Base-by-base conservation (phyloP, 2,797 vertebrate species). In the Poeciliopsis presidionis region DNA sequence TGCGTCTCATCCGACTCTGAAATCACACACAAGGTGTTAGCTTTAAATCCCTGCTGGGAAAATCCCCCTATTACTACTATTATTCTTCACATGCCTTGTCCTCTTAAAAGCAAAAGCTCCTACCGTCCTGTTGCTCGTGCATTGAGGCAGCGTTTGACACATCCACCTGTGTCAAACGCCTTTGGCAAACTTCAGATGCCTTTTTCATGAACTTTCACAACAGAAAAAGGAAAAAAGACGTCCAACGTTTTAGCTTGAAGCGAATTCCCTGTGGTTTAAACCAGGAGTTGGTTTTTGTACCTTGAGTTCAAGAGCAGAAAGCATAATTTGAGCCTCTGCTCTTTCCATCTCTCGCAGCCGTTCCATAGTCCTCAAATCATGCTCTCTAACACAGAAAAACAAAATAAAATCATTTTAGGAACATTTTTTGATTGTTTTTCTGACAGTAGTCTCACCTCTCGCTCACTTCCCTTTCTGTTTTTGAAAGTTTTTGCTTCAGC, bases 391-490 rank as follows among this genome's bases (percentile, higher is more conserved):
- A 85, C 51, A 72, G 7, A 22, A 63, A 14, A 41, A 41, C 7
- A 41, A 41, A 41, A 46, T 30, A 13, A 53, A 18, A 80, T 70
- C 4, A 70, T 41, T 69, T 25, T 43, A 45, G 22, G 41, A 45
- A n/a, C 67, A 70, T 14, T 3, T 43, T 43, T n/a, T 43, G 11
- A 69, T 3, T 25, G 20, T n/a, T 70, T 70, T 70, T 70, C 20
- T 43, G 22, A 43, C 22, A 14, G 11, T 14, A 25, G 22, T 70
- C 92, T 75, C 86, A 95, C 95, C 87, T 95, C 81, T 93, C 84
- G 33, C 74, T 86, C 53, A 95, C 75, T 72, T 95, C 88, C 57
- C 91, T 83, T 46, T 95, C 93, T 80, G 76, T 90, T 14, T 90
- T 79, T 59, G 74, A 30, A 67, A 95, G 85, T 59, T 89, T 84